Conservation (phyloP, 2,888 invertebrate species). For the Sesia apiformis region DNA sequence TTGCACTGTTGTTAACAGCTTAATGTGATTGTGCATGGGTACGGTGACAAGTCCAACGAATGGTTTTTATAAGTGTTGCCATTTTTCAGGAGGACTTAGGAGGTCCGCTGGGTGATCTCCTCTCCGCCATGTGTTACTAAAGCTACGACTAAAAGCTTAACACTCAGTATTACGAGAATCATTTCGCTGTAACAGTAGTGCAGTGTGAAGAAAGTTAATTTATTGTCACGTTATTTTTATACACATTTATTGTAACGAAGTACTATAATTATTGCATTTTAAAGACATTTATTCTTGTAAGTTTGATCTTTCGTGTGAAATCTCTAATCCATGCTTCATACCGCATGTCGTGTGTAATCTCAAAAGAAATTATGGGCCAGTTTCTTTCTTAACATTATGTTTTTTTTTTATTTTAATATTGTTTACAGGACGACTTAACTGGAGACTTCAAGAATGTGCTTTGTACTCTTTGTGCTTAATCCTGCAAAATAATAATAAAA, state of each 20-base stretch:
- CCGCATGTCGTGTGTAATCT: constrained; percentile 42
- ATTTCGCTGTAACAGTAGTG: constrained; percentile 27
- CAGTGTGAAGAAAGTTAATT: constrained; percentile 29
- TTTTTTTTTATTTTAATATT: constrained; percentile 46
- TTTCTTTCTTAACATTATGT: constrained; percentile 28
- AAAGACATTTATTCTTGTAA: constrained; percentile 1
- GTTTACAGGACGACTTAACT: constrained; percentile 78
- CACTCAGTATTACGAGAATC: constrained; percentile 47
- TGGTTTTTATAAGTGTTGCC: constrained; percentile 49
- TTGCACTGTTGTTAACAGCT: constrained; percentile 65
- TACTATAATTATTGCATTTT: constrained; percentile 3
- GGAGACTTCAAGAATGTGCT: constrained; percentile 81
- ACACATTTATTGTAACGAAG: constrained; percentile 28
- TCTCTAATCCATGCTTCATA: constrained; percentile 23
- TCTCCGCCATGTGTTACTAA: constrained; percentile 78
- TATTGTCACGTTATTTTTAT: constrained; percentile 33
- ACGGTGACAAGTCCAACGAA: constrained; percentile 24
- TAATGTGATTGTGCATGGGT: constrained; percentile 43
- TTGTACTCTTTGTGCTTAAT: constrained; percentile 72
- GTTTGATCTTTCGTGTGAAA: neutral
- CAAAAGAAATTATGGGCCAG: constrained; percentile 60
- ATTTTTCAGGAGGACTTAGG: constrained; percentile 81
- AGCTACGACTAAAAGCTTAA: constrained; percentile 30
- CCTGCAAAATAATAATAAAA: constrained; percentile 51
- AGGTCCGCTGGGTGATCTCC: constrained; percentile 78